Base-by-base conservation (phyloP, 1,140 invertebrate species). In the Phocides pigmalion region DNA sequence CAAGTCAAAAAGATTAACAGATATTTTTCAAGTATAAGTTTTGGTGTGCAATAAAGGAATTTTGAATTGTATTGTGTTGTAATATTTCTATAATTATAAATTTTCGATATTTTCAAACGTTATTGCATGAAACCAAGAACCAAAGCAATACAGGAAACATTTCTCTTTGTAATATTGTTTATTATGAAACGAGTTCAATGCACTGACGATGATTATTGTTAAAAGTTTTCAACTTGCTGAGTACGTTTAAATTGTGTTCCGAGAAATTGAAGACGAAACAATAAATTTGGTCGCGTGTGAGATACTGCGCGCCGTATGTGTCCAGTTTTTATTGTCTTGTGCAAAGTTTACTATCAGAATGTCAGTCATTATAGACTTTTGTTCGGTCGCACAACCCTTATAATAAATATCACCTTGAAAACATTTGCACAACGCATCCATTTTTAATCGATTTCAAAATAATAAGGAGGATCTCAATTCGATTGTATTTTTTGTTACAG, bases 181-280 rank as follows among this genome's bases (percentile, higher is more conserved):
- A n/a, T n/a, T 69, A 70, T 62, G 53, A 71, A 64, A 64, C 66
- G 72, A 72, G 63, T 69, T 68, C 50, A 69, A 6, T 64, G 67
- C 68, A 58, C 70, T 41, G 66, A n/a, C 66, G 62, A 71, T 67
- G 68, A 68, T 70, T 76, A 58, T 37, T 35, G 35, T 39, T 56
- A 70, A 56, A 51, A 66, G 61, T 74, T 72, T 64, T 68, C 47
- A 64, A 66, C 49, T 71, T 68, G 64, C 72, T 62, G 64, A 70
- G 64, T 70, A 47, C 54, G 62, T 71, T 74, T 54, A 68, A 63
- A 68, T 68, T 66, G 63, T 49, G 62, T 71, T 70, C 66, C 63
- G 49, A 66, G 66, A 66, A 73, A 66, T 49, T 50, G 41, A 46
- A 59, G 58, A 66, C 61, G 63, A 70, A 56, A 58, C 41, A 44